Conservation (phyloP, 2,113 vertebrate genomes). For the Brachypodius melanocephalos region DNA sequence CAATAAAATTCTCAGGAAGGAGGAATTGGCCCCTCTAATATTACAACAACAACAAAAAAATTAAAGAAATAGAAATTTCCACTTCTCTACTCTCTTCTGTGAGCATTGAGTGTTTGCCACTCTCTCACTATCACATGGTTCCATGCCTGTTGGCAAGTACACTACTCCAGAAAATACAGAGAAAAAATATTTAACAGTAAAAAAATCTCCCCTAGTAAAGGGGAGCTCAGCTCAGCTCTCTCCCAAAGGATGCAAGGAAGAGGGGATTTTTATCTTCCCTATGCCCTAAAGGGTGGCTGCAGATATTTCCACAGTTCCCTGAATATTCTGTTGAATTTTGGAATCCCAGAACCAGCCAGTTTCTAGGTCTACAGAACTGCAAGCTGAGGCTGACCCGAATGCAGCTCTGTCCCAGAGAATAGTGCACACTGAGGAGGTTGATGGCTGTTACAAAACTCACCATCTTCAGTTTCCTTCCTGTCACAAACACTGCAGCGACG, state of each 20-base stretch:
- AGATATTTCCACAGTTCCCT: neutral
- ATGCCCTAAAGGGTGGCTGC: rapidly evolving
- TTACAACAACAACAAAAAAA: neutral
- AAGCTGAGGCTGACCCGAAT: neutral
- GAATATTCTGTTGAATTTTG: neutral
- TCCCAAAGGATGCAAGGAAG: neutral
- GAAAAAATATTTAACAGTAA: neutral
- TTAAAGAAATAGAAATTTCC: neutral
- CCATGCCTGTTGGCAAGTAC: neutral
- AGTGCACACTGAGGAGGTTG: rapidly evolving
- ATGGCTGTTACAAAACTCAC: neutral
- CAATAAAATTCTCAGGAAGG: neutral
- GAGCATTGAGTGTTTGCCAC: neutral
- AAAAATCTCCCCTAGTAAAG: neutral
- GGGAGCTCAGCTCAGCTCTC: neutral
- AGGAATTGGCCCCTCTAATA: neutral
- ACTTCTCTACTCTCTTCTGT: neutral
- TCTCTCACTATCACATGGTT: neutral
- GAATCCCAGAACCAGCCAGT: neutral
- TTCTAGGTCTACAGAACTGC: neutral
- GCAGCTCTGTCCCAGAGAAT: neutral
- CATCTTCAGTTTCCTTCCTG: neutral
- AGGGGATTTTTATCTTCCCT: neutral
- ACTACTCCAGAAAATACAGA: neutral
- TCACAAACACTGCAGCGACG: rapidly evolving